These are phyloP conservation scores for Ganaspis brasiliensis DNA, from an alignment of 2,888 invertebrate genomes.

Conservation along the genomic window DNA sequence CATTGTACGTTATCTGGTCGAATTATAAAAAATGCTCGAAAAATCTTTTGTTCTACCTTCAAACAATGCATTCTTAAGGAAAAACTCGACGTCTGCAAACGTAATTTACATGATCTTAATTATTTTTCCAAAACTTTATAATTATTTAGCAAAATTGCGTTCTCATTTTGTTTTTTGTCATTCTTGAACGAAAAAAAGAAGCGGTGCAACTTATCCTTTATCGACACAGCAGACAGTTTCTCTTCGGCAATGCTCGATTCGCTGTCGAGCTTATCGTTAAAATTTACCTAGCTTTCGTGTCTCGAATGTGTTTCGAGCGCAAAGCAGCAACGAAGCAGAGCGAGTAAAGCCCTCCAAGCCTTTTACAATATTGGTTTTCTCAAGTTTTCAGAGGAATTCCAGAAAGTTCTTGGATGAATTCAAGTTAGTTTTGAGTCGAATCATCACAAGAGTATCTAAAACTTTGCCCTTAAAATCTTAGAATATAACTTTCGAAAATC, in stretches of 20 bases:
- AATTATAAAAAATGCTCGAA: constrained; percentile 10
- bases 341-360: constrained; percentile 36
- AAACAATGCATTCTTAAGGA: constrained; percentile 6
- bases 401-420: constrained; percentile 41
- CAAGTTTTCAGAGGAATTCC: constrained; percentile 24
- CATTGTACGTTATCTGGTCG: constrained; percentile 5
- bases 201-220: constrained; percentile 21
- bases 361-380: constrained; percentile 43
- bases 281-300: constrained; percentile 43
- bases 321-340: constrained; percentile 30
- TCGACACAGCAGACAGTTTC: constrained; percentile 36
- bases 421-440: constrained; percentile 24
- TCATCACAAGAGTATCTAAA: constrained; percentile 30
- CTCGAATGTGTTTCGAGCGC: constrained; percentile 36
- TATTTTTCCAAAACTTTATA: too few species aligned
- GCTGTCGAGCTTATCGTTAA: constrained; percentile 37
- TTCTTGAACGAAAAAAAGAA: not conserved
- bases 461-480: constrained; percentile 14
- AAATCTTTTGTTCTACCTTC: constrained; percentile 5
- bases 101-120: constrained; percentile 12
- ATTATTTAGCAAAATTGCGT: too few species aligned
- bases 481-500: constrained; percentile 1
- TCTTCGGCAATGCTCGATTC: constrained; percentile 41
- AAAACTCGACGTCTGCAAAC: not conserved
- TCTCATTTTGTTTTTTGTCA: not conserved